These are phyloP conservation scores for Squalus acanthias DNA, from an alignment of 2,797 vertebrate species.

Conservation along the genomic window DNA sequence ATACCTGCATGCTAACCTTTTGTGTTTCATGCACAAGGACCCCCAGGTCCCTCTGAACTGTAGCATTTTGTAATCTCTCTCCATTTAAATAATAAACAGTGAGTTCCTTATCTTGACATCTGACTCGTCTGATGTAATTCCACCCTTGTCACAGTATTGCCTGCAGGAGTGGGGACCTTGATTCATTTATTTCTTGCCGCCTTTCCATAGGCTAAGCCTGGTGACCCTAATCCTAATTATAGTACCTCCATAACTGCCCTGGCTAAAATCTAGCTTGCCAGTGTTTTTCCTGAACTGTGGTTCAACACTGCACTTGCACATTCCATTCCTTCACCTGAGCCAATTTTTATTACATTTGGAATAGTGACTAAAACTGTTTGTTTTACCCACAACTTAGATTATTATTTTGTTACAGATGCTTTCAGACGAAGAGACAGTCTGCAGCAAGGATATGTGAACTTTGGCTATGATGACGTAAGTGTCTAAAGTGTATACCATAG, in stretches of 20 bases:
- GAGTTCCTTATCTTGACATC: background rate
- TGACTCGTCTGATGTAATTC: background rate
- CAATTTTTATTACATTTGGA: background rate
- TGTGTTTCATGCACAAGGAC: too few relatives aligned
- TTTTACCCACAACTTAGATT: background rate
- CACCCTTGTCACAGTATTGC: background rate
- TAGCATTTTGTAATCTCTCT: too few relatives aligned
- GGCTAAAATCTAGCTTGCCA: background rate
- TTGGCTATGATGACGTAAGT: conserved; percentile 84
- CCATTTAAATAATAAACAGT: background rate
- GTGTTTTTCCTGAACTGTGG: background rate
- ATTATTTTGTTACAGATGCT: conserved; percentile 58
- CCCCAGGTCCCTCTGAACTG: too few relatives aligned
- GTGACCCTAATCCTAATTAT: background rate
- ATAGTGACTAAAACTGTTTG: background rate
- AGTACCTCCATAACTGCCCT: background rate
- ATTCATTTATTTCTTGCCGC: background rate
- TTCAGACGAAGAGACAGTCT: conserved; percentile 77
- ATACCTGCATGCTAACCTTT: too few relatives aligned
- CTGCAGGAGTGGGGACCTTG: background rate
- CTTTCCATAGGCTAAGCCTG: background rate
- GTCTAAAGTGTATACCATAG: background rate
- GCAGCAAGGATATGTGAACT: conserved; percentile 76
- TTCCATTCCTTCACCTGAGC: background rate
- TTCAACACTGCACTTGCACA: background rate